Evolutionary conservation across 2,888 invertebrate genomes (phyloP).

Genomic region (Cryptophagus acutangulus): DNA sequence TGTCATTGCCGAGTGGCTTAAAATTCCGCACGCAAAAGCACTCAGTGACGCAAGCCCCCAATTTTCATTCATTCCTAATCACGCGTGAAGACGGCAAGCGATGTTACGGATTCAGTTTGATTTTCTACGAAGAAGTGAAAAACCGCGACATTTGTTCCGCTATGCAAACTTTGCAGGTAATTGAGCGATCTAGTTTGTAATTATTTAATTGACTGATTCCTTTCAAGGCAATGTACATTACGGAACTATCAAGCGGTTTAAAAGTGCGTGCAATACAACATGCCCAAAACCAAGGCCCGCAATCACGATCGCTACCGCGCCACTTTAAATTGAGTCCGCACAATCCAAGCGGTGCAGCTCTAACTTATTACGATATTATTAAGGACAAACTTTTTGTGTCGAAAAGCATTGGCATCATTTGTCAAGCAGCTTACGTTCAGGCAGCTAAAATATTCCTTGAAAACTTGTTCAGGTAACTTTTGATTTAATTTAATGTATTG

Average conservation of each 20-base stretch:
- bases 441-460: conserved; percentile 81
- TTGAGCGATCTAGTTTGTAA: too few species aligned
- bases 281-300: conserved; percentile 56
- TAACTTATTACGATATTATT: conserved; percentile 86
- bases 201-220: background rate
- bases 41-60: conserved; percentile 67
- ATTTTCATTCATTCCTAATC: conserved; percentile 94
- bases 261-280: conserved; percentile 60
- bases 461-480: conserved; percentile 71
- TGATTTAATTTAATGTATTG: conserved; percentile 7
- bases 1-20: conserved; percentile 91
- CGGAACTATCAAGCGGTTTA: conserved; percentile 80
- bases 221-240: conserved; percentile 79
- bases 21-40: conserved; percentile 94
- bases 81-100: conserved; percentile 95
- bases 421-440: conserved; percentile 85
- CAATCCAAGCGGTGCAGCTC: conserved; percentile 60
- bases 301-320: conserved; percentile 80
- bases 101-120: conserved; percentile 89
- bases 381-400: conserved; percentile 94
- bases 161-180: conserved; percentile 89
- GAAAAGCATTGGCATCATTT: conserved; percentile 87
- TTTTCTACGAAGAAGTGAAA: conserved; percentile 94
- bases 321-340: conserved; percentile 82
- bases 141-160: conserved; percentile 90